Evolutionary conservation across 2,888 invertebrate genomes (phyloP).

Genomic region (Allolobophora icterica): DNA sequence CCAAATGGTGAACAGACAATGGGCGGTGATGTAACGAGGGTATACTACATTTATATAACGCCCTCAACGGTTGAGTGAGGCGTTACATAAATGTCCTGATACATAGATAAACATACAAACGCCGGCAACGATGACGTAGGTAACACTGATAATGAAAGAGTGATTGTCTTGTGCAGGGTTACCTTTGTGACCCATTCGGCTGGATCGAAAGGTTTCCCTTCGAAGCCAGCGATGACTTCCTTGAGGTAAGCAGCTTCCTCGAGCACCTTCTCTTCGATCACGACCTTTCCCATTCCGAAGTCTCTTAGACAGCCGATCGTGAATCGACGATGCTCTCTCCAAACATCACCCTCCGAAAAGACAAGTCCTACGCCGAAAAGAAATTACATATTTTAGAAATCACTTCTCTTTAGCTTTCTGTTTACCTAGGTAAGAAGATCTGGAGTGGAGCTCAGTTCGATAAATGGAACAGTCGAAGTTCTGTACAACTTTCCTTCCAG

Average conservation of each 20-base stretch:
- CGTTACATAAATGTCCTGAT: no score
- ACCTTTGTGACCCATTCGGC: constrained; percentile 40
- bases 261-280: constrained; percentile 45
- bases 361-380: constrained; percentile 45
- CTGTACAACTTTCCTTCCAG: no score
- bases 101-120: no score
- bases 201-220: constrained; percentile 43
- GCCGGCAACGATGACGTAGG: no score
- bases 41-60: no score
- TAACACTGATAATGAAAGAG: neutral
- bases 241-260: constrained; percentile 43
- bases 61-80: no score
- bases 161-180: neutral
- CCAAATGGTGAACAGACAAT: no score
- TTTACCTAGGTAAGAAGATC: no score
- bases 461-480: no score
- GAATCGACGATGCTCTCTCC: constrained; percentile 49
- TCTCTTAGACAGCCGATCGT: constrained; percentile 46
- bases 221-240: constrained; percentile 35
- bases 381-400: neutral
- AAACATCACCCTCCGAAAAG: constrained; percentile 48
- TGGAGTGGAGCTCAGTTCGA: no score
- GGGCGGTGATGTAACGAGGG: no score
- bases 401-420: no score
- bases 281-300: constrained; percentile 49